These are phyloP conservation scores for Dolichopus griseipennis DNA, from an alignment of 2,888 invertebrate species.

Conservation along the genomic window DNA sequence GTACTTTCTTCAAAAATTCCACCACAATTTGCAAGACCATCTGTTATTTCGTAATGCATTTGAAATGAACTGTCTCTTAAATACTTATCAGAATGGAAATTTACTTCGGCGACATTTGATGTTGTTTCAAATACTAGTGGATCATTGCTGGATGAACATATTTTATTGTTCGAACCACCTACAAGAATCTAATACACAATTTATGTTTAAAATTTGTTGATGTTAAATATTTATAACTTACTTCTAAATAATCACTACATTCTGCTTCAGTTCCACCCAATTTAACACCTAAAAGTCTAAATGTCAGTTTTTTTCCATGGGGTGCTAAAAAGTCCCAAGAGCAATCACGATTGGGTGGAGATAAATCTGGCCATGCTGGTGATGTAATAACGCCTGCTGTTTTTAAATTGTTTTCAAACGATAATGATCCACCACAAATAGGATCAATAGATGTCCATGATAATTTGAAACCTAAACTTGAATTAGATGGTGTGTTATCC, in stretches of 20 bases:
- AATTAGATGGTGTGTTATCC: constrained; percentile 51
- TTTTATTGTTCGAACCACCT: not conserved
- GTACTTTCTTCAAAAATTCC: constrained; percentile 56
- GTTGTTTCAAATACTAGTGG: constrained; percentile 45
- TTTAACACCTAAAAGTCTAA: constrained; percentile 59
- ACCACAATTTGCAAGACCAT: constrained; percentile 73
- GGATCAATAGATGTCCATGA: constrained; percentile 68
- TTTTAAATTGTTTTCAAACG: constrained; percentile 40
- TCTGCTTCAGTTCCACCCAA: constrained; percentile 23
- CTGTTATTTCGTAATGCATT: constrained; percentile 62
- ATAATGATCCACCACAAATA: constrained; percentile 55
- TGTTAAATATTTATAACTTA: not conserved
- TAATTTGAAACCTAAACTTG: constrained; percentile 59
- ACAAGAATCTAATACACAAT: not conserved
- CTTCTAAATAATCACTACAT: constrained; percentile 12
- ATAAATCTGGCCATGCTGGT: constrained; percentile 80
- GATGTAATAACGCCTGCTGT: constrained; percentile 62
- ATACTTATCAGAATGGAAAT: constrained; percentile 68
- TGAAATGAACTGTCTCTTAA: constrained; percentile 68
- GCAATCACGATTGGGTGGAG: constrained; percentile 74
- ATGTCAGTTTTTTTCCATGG: constrained; percentile 62
- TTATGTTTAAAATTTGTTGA: too few species aligned
- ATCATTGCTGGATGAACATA: not conserved
- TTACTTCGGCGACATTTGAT: constrained; percentile 52
- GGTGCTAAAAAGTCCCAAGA: constrained; percentile 65